Conservation (phyloP, 2,888 invertebrate species). For the Ommatoiulus sabulosus region DNA sequence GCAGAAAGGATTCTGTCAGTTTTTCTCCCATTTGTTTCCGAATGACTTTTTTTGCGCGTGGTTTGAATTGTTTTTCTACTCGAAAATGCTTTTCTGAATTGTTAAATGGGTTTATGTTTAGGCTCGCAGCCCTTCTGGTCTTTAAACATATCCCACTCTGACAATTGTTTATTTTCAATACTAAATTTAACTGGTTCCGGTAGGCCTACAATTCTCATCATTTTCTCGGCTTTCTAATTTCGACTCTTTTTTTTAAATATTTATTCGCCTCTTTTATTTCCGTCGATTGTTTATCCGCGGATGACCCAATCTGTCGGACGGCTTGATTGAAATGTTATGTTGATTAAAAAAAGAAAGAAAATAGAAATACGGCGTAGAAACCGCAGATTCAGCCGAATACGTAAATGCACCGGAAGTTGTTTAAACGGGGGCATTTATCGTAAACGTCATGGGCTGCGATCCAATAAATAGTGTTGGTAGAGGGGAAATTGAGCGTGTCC, state of each 20-base stretch:
- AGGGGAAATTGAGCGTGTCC: slow-evolving; percentile 37
- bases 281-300: slow-evolving; percentile 31
- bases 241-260: slow-evolving; percentile 17
- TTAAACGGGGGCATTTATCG: slow-evolving; percentile 5
- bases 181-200: slow-evolving; percentile 40
- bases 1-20: background rate
- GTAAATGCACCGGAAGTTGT: slow-evolving; percentile 36
- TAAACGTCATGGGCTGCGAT: slow-evolving; percentile 31
- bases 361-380: slow-evolving; percentile 31
- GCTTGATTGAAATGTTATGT: slow-evolving; percentile 38
- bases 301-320: slow-evolving; percentile 31
- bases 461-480: slow-evolving; percentile 43
- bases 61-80: slow-evolving; percentile 11
- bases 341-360: slow-evolving; percentile 24
- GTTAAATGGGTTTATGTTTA: slow-evolving; percentile 43
- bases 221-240: slow-evolving; percentile 35
- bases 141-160: slow-evolving; percentile 30
- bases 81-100: slow-evolving; percentile 28
- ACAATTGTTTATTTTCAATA: slow-evolving; percentile 40
- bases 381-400: slow-evolving; percentile 31
- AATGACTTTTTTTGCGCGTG: slow-evolving; percentile 1
- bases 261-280: slow-evolving; percentile 33
- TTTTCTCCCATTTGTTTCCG: background rate
- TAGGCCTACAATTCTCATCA: slow-evolving; percentile 43
- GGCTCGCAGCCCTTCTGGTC: slow-evolving; percentile 40